Base-by-base conservation (phyloP, 2,888 invertebrate species). In the Mamestra brassicae region DNA sequence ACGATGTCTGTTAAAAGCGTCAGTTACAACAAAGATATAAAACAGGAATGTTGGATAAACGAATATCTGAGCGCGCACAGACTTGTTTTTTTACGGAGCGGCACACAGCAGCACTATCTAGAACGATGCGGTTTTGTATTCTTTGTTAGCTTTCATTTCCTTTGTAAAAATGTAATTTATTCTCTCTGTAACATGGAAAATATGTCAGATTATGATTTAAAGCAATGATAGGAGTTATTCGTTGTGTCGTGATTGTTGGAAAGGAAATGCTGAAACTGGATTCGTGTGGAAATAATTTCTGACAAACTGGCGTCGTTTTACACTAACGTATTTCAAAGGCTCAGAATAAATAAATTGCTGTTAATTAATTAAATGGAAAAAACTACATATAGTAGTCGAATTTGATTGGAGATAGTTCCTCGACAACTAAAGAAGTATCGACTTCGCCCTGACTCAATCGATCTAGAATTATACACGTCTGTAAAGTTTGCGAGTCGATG, bases 121-220 rank as follows among this genome's bases (percentile, higher is more conserved):
- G 58, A 64, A 52, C 69, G 45, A 64, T 26, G 66, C 47, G 65
- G 58, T 66, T 82, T 82, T 77, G 62, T 77, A 42, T 78, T 82
- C 42, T 71, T 81, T 80, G 50, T 57, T 61, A 42, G 65, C 50
- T 71, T 74, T 70, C 63, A 71, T 85, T 65, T 73, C 72, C 62
- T 78, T 72, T 78, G 67, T 68, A 66, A 62, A 71, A 85, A 82
- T 74, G 57, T 74, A 74, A 83, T 82, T 71, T 81, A 71, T 78
- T 71, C 78, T 71, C 67, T 74, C 54, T 60, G 63, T 58, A 55
- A 55, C 61, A 64, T 64, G 54, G 69, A 85, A 58, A 81, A 63
- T 77, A 57, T 52, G 63, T 36, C 58, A 52, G 63, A 55, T 67
- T 74, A 10, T 47, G 52, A 76, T 66, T 70, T 65, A 52, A 57